phyloP scores from a whole-genome alignment of 2,797 vertebrate genomes.

The Chiroxiphia lanceolata region DNA sequence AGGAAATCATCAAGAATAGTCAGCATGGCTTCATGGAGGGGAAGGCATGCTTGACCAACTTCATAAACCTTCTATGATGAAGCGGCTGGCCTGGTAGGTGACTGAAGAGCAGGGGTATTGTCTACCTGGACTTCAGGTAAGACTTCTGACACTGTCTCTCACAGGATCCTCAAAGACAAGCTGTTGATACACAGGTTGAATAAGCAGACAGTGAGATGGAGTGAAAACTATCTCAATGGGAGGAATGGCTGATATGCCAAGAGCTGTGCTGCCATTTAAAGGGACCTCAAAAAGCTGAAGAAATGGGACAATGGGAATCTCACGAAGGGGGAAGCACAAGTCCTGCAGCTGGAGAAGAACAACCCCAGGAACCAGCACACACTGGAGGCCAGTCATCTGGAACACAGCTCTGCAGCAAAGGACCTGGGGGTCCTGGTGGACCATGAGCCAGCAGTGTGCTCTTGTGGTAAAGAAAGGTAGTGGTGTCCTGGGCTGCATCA shows the following conservation, averaged over 20 bases:
- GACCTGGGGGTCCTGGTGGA: neutral
- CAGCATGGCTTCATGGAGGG: neutral
- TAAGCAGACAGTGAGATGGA: neutral
- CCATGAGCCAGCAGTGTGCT: neutral
- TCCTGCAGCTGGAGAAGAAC: neutral
- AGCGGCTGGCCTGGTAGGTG: neutral
- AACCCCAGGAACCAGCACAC: neutral
- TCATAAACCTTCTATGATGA: neutral
- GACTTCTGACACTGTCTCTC: neutral
- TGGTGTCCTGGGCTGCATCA: neutral
- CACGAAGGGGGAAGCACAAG: neutral
- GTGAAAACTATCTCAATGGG: neutral
- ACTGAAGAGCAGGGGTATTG: neutral
- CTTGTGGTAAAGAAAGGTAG: neutral
- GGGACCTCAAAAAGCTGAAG: neutral
- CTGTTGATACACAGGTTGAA: neutral
- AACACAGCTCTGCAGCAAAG: neutral
- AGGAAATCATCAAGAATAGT: neutral
- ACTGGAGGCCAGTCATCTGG: neutral
- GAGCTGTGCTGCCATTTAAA: neutral
- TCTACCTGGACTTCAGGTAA: neutral
- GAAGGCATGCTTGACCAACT: neutral
- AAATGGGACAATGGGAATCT: neutral
- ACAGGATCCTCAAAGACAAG: neutral
- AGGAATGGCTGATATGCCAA: neutral